A percentile compares a stretch with the other conserved stretches of the same genome.
These are phyloP conservation scores for Castor canadensis DNA, from an alignment of 2,113 vertebrate species.

Conservation along the genomic window DNA sequence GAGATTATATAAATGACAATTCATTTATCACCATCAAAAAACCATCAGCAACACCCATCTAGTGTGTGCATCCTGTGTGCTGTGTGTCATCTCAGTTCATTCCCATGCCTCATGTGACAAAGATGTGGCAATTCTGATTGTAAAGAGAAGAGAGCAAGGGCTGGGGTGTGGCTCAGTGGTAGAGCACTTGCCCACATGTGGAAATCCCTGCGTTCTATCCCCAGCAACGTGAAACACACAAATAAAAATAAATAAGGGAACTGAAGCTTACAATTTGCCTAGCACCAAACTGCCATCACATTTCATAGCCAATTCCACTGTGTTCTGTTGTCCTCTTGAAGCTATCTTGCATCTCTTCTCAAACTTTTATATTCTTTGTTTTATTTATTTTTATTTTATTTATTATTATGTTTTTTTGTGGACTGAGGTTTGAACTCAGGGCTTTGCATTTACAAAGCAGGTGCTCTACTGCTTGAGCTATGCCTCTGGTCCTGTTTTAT, in stretches of 20 bases:
- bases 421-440: too few species aligned
- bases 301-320: constrained; percentile 3
- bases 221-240: background rate
- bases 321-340: background rate
- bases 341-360: background rate
- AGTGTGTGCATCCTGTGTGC: background rate
- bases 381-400: too few species aligned
- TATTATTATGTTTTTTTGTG: too few species aligned
- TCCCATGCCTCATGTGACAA: background rate
- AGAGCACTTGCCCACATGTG: background rate
- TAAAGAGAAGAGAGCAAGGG: background rate
- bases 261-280: background rate
- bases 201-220: background rate
- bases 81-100: background rate
- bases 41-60: background rate
- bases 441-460: too few species aligned
- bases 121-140: background rate
- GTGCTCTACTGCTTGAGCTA: too few species aligned
- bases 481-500: too few species aligned
- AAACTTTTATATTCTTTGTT: background rate
- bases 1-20: background rate
- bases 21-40: background rate
- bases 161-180: background rate
- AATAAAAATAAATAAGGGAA: background rate
- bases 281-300: background rate